A percentile compares a stretch with the other conserved stretches of the same genome.
phyloP scores from a whole-genome alignment of 2,888 invertebrate species.

The Apodemia zela region DNA sequence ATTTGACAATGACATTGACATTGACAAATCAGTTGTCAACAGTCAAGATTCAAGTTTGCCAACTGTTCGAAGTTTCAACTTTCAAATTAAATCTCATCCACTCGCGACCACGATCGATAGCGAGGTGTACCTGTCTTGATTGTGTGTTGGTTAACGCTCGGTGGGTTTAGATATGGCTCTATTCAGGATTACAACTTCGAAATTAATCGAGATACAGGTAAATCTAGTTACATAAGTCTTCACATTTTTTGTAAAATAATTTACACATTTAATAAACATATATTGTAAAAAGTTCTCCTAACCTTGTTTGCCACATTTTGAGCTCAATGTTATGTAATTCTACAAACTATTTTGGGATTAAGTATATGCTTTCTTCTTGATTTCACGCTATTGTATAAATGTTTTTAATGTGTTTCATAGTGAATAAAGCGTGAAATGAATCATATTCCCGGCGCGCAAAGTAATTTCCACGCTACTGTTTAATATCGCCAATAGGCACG shows the following conservation, averaged over 20 bases:
- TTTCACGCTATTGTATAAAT: conserved; percentile 9
- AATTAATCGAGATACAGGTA: conserved; percentile 83
- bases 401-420: conserved; percentile 10
- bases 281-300: conserved; percentile 31
- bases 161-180: conserved; percentile 81
- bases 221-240: conserved; percentile 26
- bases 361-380: conserved; percentile 21
- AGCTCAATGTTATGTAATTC: conserved; percentile 44
- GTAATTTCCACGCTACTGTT: neutral
- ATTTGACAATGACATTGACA: neutral
- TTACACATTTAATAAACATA: conserved; percentile 24
- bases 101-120: conserved; percentile 63
- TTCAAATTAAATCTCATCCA: conserved; percentile 27
- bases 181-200: conserved; percentile 83
- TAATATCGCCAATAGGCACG: neutral
- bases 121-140: conserved; percentile 38
- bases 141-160: conserved; percentile 54
- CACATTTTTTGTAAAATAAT: conserved; percentile 20
- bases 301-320: conserved; percentile 41
- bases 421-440: neutral
- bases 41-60: conserved; percentile 24
- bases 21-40: neutral
- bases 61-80: conserved; percentile 26
- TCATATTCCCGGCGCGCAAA: neutral
- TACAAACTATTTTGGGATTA: conserved; percentile 48